Evolutionary conservation across 2,797 vertebrate genomes (phyloP).

Genomic region (Etheostoma perlongum): DNA sequence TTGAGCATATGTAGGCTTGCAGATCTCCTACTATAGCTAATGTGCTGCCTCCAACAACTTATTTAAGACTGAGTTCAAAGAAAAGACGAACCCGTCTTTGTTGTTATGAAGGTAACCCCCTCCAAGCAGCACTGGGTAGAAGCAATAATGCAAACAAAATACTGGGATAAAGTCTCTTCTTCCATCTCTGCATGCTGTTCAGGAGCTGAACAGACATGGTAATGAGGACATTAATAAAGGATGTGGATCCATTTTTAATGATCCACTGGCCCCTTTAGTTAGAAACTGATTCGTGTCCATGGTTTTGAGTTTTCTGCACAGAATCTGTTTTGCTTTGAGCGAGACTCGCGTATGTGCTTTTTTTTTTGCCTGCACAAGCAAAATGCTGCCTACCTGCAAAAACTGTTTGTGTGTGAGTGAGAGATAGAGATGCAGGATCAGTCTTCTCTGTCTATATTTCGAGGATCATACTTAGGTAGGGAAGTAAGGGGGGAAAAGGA

Average conservation of each 20-base stretch:
- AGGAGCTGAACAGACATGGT: constrained; percentile 62
- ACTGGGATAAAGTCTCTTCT: constrained; percentile 28
- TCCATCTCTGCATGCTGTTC: constrained; percentile 48
- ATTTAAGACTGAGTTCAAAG: constrained; percentile 34
- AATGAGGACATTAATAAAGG: constrained; percentile 81
- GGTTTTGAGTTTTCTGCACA: constrained; percentile 33
- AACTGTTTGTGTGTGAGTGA: constrained; percentile 39
- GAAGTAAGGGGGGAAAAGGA: not conserved
- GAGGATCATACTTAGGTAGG: constrained; percentile 52
- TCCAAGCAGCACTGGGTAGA: constrained; percentile 11
- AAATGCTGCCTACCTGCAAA: constrained; percentile 45
- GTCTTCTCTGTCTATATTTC: constrained; percentile 50
- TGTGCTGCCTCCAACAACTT: not conserved
- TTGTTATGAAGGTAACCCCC: constrained; percentile 20
- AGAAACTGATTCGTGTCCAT: constrained; percentile 52
- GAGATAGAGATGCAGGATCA: constrained; percentile 41
- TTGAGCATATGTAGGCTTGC: constrained; percentile 4
- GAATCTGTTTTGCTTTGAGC: constrained; percentile 43
- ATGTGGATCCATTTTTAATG: constrained; percentile 81
- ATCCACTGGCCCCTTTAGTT: constrained; percentile 72
- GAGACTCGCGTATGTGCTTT: constrained; percentile 22
- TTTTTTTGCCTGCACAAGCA: constrained; percentile 46
- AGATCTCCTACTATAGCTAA: not conserved
- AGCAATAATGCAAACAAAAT: constrained; percentile 46
- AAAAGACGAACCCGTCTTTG: not conserved